phyloP scores from a whole-genome alignment of 92 coral and sea anemone genomes.

The Pocillopora grandis region DNA sequence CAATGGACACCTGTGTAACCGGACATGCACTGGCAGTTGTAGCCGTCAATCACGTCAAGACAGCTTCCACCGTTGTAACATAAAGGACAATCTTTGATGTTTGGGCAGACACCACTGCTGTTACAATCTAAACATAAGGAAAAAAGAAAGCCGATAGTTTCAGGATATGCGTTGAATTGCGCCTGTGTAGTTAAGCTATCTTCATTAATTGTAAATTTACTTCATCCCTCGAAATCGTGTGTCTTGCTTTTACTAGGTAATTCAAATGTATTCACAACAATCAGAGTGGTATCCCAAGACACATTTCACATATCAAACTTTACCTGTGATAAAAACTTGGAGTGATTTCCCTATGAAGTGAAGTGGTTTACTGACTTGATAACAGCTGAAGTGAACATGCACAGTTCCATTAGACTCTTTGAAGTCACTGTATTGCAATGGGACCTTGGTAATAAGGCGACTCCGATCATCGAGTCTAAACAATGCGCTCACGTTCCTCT shows the following conservation, averaged over 20 bases:
- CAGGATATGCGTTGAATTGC: no score
- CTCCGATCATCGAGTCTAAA: conserved; percentile 48
- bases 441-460: conserved; percentile 35
- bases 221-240: no score
- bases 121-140: conserved; percentile 37
- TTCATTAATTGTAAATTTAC: no score
- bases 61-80: conserved; percentile 65
- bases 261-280: no score
- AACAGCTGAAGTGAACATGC: conserved; percentile 50
- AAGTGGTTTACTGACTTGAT: conserved; percentile 43
- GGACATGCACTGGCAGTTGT: conserved; percentile 49
- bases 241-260: no score
- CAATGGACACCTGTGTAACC: conserved; percentile 64
- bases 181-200: no score
- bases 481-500: conserved; percentile 40
- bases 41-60: conserved; percentile 51
- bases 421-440: conserved; percentile 27
- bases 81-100: conserved; percentile 33
- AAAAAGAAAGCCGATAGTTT: background rate
- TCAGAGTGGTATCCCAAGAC: no score
- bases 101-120: conserved; percentile 42
- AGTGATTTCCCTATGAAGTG: conserved; percentile 51
- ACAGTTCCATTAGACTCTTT: conserved; percentile 30
- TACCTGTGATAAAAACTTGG: conserved; percentile 44
- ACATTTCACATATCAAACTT: background rate